phyloP scores from a whole-genome alignment of 2,113 vertebrate species.

The Chlamydotis undulata region DNA sequence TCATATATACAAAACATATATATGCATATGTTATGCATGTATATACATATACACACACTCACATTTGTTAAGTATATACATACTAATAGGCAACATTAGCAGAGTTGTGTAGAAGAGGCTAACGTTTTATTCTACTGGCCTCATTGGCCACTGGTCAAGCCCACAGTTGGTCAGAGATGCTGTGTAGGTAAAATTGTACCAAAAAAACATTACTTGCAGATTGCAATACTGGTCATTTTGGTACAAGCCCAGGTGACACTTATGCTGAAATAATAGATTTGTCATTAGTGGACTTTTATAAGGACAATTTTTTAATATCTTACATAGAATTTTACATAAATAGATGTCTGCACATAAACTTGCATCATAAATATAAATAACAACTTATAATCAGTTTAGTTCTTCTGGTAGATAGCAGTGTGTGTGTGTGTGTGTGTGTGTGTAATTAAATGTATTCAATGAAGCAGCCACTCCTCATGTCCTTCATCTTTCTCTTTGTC shows the following conservation, averaged over 20 bases:
- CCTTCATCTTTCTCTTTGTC: not conserved
- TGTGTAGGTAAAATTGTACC: not conserved
- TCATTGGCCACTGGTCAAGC: not conserved
- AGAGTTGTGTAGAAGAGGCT: not conserved
- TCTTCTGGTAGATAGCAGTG: not conserved
- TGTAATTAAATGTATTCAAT: not conserved
- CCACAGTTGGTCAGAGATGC: not conserved
- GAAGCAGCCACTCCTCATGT: not conserved
- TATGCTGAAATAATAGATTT: not conserved
- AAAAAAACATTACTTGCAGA: not conserved
- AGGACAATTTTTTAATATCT: not conserved
- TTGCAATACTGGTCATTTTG: not conserved
- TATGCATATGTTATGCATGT: not conserved
- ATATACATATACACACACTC: not conserved
- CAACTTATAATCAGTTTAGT: not conserved
- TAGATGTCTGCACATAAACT: not conserved
- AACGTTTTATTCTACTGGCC: not conserved
- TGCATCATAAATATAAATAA: not conserved
- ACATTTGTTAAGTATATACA: not conserved
- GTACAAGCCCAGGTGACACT: not conserved
- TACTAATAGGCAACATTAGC: not conserved
- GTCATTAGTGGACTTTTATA: not conserved
- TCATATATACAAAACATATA: not conserved
- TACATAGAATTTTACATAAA: not conserved
- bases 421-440: rapidly evolving